Conservation (phyloP, 2,113 vertebrate species). For the Cyanoramphus novaezelandiae region DNA sequence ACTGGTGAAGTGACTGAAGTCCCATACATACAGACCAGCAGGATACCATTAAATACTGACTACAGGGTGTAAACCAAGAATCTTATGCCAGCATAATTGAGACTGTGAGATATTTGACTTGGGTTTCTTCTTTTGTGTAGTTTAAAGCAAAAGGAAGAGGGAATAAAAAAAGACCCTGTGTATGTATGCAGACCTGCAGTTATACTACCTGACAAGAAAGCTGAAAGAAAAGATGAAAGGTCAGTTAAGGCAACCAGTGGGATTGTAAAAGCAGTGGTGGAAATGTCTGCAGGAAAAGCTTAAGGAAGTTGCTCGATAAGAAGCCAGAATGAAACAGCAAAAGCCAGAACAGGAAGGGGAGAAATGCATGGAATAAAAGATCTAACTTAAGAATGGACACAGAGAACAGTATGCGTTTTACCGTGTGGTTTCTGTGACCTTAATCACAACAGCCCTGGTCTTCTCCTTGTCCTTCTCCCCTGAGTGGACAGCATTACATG, state of each 20-base stretch:
- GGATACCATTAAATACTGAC: neutral
- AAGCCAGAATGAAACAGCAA: neutral
- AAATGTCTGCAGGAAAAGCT: neutral
- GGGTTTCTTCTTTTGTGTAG: neutral
- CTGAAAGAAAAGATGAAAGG: neutral
- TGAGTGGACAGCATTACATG: neutral
- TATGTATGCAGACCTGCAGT: neutral
- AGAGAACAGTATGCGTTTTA: neutral
- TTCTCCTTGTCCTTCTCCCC: neutral
- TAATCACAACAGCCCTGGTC: neutral
- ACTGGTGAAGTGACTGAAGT: neutral
- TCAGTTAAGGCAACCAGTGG: slow-evolving; percentile 63
- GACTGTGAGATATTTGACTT: neutral
- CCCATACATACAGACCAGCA: neutral
- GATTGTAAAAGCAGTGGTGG: slow-evolving; percentile 42
- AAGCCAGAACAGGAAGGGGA: neutral
- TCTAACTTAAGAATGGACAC: neutral
- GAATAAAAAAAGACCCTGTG: neutral
- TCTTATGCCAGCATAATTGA: neutral
- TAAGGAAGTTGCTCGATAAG: neutral
- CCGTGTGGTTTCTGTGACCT: neutral
- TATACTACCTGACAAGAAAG: neutral
- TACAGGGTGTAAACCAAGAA: neutral
- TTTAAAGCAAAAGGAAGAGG: neutral
- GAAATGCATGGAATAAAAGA: neutral